A percentile compares a stretch with the other conserved stretches of the same genome.
Conservation (phyloP, 2,113 vertebrate species). For the Geococcyx californianus region DNA sequence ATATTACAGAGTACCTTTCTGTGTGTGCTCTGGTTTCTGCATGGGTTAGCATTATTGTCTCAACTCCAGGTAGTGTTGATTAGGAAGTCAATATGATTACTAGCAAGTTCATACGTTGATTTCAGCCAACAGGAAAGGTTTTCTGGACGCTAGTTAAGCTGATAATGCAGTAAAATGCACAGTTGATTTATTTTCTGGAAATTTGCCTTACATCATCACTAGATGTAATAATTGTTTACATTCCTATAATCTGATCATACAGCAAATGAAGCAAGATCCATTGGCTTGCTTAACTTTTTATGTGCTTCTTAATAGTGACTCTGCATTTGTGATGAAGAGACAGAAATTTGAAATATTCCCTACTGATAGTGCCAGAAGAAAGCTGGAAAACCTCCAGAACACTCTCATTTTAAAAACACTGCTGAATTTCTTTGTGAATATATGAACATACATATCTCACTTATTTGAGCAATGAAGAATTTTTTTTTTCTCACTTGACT, state of each 20-base stretch:
- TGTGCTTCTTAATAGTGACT: slow-evolving; percentile 8
- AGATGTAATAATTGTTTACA: neutral
- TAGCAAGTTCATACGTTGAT: slow-evolving; percentile 12
- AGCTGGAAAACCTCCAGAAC: slow-evolving; percentile 31
- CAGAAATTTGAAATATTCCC: slow-evolving; percentile 22
- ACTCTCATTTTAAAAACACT: slow-evolving; percentile 46
- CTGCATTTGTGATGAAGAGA: slow-evolving; percentile 20
- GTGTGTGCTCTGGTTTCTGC: neutral
- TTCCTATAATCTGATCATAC: neutral
- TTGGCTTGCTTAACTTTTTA: neutral
- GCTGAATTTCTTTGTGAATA: slow-evolving; percentile 30
- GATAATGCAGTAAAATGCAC: neutral
- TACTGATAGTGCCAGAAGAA: slow-evolving; percentile 21
- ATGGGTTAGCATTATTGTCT: slow-evolving; percentile 14
- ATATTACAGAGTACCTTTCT: neutral
- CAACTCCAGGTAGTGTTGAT: neutral
- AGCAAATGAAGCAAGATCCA: neutral
- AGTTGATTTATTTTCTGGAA: neutral
- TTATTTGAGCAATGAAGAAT: neutral
- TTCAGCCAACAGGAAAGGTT: neutral
- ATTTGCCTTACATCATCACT: neutral
- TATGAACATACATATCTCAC: slow-evolving; percentile 34
- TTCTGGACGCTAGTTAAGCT: neutral
- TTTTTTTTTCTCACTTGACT: slow-evolving; percentile 47
- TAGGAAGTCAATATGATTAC: neutral